Percentiles rank a stretch among this genome's conserved stretches.
Evolutionary conservation across 2,888 invertebrate genomes (phyloP).

Genomic region (Panzeria rudis): DNA sequence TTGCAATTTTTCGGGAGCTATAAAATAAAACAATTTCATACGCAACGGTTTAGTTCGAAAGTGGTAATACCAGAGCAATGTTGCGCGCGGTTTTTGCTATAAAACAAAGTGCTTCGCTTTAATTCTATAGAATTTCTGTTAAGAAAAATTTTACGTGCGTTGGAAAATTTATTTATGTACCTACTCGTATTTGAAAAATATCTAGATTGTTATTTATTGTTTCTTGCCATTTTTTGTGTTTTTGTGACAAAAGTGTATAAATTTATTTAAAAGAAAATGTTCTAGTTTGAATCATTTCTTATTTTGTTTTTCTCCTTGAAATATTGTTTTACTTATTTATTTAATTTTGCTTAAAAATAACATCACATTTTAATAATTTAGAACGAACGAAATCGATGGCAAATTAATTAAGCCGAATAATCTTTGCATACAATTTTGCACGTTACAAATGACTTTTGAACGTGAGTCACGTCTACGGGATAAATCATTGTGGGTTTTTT

Average conservation of each 20-base stretch:
- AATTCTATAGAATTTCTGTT: slow-evolving; percentile 48
- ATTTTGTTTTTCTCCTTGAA: slow-evolving; percentile 19
- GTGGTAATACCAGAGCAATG: slow-evolving; percentile 67
- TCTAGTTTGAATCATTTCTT: slow-evolving; percentile 15
- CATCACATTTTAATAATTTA: slow-evolving; percentile 20
- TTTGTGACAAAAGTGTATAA: slow-evolving; percentile 20
- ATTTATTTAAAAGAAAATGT: neutral
- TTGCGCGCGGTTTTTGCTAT: slow-evolving; percentile 72
- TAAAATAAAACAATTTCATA: slow-evolving; percentile 79
- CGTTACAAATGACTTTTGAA: slow-evolving; percentile 48
- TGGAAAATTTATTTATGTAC: slow-evolving; percentile 8
- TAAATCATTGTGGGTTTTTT: slow-evolving; percentile 46
- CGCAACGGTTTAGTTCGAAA: slow-evolving; percentile 80
- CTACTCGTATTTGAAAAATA: neutral
- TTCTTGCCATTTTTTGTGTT: slow-evolving; percentile 6
- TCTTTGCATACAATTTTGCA: slow-evolving; percentile 41
- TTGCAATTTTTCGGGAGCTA: slow-evolving; percentile 72
- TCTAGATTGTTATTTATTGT: slow-evolving; percentile 19
- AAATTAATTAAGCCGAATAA: slow-evolving; percentile 35
- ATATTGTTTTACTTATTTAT: neutral
- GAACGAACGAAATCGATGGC: neutral
- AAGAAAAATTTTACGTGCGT: slow-evolving; percentile 32
- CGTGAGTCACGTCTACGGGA: slow-evolving; percentile 56
- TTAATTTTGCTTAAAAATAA: neutral
- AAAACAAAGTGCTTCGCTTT: neutral